Evolutionary conservation across 2,113 vertebrate species (phyloP), one percentile per base, ranked within the genome.

Genomic region (Barbus barbus): DNA sequence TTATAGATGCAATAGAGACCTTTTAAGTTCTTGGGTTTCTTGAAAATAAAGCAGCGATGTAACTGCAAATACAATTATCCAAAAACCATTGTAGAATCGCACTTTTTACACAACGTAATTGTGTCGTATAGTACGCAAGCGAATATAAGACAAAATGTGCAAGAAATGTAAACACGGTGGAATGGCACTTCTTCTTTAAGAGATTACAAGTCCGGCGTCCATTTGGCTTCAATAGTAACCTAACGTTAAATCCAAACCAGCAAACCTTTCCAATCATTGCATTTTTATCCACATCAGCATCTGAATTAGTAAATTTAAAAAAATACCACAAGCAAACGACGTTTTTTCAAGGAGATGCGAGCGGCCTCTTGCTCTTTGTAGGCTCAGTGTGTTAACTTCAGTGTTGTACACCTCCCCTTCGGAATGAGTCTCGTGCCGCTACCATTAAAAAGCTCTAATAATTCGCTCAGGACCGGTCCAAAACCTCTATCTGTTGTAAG

Each of bases 321-420:
- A 48, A 48, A 81, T 67, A 91, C 89, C 90, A 77, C 65, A 38
- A 24, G 44, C 67, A 61, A 69, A 56, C 74, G 86, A 69, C 58
- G 85, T 69, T 67, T 77, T 82, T 74, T 85, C 63, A 41, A 53
- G 51, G 51, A 81, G 69, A 82, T 72, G 51, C 56, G 48, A 87
- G 48, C 80, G 87, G 84, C 88, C 87, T 87, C 81, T 84, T 78
- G 83, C 73, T 86, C 85, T 87, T 86, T 90, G 85, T 90, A 86
- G 72, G 80, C 80, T 36, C 44, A 26, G 80, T 71, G 81, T 88
- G 53, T 38, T 82, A 89, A 91, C 88, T 91, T 90, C 86, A 79
- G 69, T 83, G 85, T 67, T 86, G 74, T 75, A 72, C 67, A 75
- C 31, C 76, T 82, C 88, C 80, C 63, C 75, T 83, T 86, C 71